Base-by-base conservation (phyloP, 2,888 invertebrate genomes). In the Electrophaes corylata region DNA sequence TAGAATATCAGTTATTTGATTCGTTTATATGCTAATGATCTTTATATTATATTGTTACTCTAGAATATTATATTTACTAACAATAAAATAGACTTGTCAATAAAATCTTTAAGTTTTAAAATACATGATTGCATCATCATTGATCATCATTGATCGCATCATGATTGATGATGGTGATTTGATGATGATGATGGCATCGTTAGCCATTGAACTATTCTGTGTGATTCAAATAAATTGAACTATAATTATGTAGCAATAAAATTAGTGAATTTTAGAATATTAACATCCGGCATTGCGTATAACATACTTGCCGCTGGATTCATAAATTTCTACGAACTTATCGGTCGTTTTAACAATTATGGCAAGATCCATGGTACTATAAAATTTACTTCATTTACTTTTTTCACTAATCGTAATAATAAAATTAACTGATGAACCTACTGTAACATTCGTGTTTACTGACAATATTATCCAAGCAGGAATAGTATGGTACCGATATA, bases 1-100 rank as follows among this genome's bases (percentile, higher is more conserved):
- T 91, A 91, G 91, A 91, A 91, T 91, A 91, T 91, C 87, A 86
- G 91, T 91, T 91, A 78, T 81, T 81, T 85, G 81, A 83, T 88
- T 91, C 88, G 85, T 83, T 87, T 79, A 62, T 53, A 58, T 41
- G 26, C 57, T 57, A 65, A 55, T 55, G 62, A 60, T 52, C 57
- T 57, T 51, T 44, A 29, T 49, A 57, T 49, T 29, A 26, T 64
- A 61, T 64, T 69, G 62, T 57, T 53, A 37, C 65, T 45, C 62
- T 63, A 60, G 11, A 43, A 50, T 54, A 35, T 54, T 53, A 40
- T 40, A 47, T 66, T 71, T 65, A 68, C 57, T 75, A 72, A 73
- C 83, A 86, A 76, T 86, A 85, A 86, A 88, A 88, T 88, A 88
- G 80, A 81, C 88, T 90, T 91, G 88, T 86, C 78, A 74, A 90